Evolutionary conservation across 2,888 invertebrate genomes (phyloP).

Genomic region (Nemoura dubitans): DNA sequence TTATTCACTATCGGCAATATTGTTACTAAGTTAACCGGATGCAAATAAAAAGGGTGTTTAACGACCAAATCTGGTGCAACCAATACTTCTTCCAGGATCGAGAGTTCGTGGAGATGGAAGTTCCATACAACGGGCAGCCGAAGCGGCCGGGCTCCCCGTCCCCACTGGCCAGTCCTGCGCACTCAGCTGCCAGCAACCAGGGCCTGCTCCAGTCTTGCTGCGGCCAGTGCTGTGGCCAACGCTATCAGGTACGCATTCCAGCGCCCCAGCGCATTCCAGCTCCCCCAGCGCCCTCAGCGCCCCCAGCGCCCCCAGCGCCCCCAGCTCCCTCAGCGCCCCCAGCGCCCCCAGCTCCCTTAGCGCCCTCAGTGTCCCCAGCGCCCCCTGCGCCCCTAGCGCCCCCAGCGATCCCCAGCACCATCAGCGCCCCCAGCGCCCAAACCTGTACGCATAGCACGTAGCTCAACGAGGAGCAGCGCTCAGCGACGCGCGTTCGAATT

Average conservation of each 20-base stretch:
- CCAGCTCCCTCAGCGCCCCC: background rate
- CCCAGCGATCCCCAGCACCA: background rate
- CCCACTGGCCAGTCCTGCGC: constrained; percentile 86
- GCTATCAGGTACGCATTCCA: constrained; percentile 78
- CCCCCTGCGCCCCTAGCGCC: background rate
- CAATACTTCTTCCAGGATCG: constrained; percentile 76
- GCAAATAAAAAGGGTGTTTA: too few relatives aligned
- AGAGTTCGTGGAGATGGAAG: constrained; percentile 96
- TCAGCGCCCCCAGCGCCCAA: background rate
- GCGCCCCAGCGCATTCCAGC: background rate
- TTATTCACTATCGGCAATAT: too few relatives aligned
- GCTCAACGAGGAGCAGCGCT: too few relatives aligned
- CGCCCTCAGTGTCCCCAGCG: background rate
- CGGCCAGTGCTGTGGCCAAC: constrained; percentile 81
- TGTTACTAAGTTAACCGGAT: too few relatives aligned
- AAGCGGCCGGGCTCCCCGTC: constrained; percentile 91
- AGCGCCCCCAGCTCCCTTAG: background rate
- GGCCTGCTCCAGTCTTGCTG: constrained; percentile 83
- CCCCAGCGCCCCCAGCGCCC: background rate
- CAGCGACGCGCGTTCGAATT: too few relatives aligned
- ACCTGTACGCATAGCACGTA: background rate
- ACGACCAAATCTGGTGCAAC: too few relatives aligned
- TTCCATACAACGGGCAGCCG: constrained; percentile 92
- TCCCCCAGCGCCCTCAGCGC: too few relatives aligned
- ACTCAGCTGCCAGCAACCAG: constrained; percentile 78